Base-by-base conservation (phyloP, 1,140 invertebrate species). In the Pseudomyrmex pallidus region DNA sequence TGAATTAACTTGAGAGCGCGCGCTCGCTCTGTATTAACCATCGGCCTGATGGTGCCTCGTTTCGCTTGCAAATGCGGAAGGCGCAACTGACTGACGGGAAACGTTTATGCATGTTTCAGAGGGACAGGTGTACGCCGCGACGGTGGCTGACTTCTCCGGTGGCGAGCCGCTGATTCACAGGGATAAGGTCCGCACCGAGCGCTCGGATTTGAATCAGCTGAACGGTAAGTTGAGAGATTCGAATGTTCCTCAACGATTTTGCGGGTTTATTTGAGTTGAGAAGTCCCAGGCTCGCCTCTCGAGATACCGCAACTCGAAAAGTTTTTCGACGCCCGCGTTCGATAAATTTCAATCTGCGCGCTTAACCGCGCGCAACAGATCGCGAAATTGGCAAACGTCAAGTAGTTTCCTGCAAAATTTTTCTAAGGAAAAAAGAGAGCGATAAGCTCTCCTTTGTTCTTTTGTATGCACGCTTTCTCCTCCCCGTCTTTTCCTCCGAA, bases 141-240 rank as follows among this genome's bases (percentile, higher is more conserved):
- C 98, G n/a, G 98, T 98, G 50, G 97, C 98, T 1, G 98, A 99
- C 94, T 98, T 98, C 92, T 97, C 97, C 10, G 98, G 97, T 59
- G 97, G 97, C 12, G 98, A 99, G 95, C 97, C 98, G 0, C 95
- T 99, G 10, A 99, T 99, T 91, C 98, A 99, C 94, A 95, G 98
- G 85, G 95, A 96, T 97, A n/a, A n/a, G 86, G 96, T 98, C 87
- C 95, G 98, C 88, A 99, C 98, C 10, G 98, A 98, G 93, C 95
- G 96, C 85, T 97, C 96, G 86, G 96, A 97, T 95, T 95, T 96
- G 77, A 97, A 96, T 93, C 96, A 97, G 91, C 92, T 97, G 56
- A 97, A 97, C 91, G 96, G 96, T 97, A 95, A 92, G 72, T 4
- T 15, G 7, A 46, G n/a, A 66, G 12, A 54, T 77, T 4, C 9